These are phyloP conservation scores for Geophilus truncorum DNA, from an alignment of 2,888 invertebrate species.

Conservation along the genomic window DNA sequence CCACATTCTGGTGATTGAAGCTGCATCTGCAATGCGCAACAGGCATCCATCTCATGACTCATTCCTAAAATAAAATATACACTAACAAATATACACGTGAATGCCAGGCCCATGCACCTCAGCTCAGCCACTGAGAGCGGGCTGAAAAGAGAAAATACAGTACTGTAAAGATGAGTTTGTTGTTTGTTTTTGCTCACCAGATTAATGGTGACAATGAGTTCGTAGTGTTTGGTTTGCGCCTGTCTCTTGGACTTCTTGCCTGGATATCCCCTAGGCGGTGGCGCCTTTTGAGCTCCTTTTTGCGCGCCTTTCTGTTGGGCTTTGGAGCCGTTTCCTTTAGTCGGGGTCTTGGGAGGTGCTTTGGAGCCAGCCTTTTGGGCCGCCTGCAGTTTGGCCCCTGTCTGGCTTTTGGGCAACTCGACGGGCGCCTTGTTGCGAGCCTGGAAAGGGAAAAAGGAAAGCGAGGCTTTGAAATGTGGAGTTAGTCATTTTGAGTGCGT, in stretches of 20 bases:
- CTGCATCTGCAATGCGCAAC: conserved; percentile 16
- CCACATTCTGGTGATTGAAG: conserved; percentile 6
- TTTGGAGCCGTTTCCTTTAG: conserved; percentile 32
- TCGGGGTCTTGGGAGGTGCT: conserved; percentile 33
- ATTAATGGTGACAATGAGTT: conserved; percentile 74
- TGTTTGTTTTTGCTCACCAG: conserved; percentile 65
- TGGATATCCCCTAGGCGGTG: conserved; percentile 57
- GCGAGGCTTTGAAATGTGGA: neutral
- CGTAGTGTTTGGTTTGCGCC: conserved; percentile 68
- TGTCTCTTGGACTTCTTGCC: conserved; percentile 61
- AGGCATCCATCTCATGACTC: too few species aligned
- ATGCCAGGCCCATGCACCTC: neutral
- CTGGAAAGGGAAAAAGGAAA: conserved; percentile 50
- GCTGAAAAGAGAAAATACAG: neutral
- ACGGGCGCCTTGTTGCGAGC: conserved; percentile 78
- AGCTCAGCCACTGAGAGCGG: neutral
- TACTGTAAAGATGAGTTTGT: neutral
- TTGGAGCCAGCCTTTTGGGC: conserved; percentile 37
- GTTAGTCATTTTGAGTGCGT: too few species aligned
- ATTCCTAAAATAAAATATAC: too few species aligned
- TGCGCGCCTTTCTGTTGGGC: conserved; percentile 51
- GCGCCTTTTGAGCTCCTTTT: conserved; percentile 58
- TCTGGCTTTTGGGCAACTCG: conserved; percentile 49
- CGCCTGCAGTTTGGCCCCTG: conserved; percentile 33
- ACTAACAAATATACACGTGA: neutral